Conservation (phyloP, 2,113 vertebrate species). For the Crotophaga sulcirostris region DNA sequence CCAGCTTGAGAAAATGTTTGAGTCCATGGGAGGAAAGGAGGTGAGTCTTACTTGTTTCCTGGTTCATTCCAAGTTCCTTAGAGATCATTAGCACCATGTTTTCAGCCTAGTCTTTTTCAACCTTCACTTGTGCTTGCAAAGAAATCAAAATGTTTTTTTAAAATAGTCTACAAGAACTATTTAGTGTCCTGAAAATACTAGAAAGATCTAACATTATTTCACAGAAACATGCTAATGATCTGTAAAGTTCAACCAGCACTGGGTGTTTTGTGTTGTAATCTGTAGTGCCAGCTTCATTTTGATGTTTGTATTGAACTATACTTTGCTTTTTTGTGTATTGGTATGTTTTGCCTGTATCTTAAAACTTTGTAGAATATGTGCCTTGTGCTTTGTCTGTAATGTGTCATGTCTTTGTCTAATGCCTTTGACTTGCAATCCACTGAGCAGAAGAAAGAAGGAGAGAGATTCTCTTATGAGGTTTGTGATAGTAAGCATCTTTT, state of each 20-base stretch:
- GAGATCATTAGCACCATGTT: slow-evolving; percentile 65
- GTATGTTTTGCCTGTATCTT: slow-evolving; percentile 7
- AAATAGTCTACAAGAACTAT: not conserved
- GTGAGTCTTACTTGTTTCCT: slow-evolving; percentile 69
- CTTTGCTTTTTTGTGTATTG: not conserved
- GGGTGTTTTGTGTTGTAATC: slow-evolving; percentile 31
- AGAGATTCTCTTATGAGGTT: slow-evolving; percentile 99
- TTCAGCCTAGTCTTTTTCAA: not conserved
- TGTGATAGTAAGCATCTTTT: slow-evolving; percentile 80
- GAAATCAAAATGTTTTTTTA: not conserved
- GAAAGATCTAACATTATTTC: not conserved
- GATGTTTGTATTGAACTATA: slow-evolving; percentile 23
- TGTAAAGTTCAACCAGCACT: slow-evolving; percentile 17
- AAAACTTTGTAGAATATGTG: slow-evolving; percentile 34
- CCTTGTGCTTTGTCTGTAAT: slow-evolving; percentile 82
- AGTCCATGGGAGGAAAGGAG: slow-evolving; percentile 99
- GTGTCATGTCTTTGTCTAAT: slow-evolving; percentile 83
- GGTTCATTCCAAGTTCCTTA: not conserved
- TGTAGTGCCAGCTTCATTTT: slow-evolving; percentile 34
- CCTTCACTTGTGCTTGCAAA: not conserved
- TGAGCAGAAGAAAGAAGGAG: slow-evolving; percentile 96
- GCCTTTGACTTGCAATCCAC: slow-evolving; percentile 77
- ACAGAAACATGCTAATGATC: slow-evolving; percentile 60
- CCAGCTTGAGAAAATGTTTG: slow-evolving; percentile 98
- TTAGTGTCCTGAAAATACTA: not conserved